A percentile compares a stretch with the other conserved stretches of the same genome.
phyloP scores from a whole-genome alignment of 2,113 vertebrate genomes.

The Melospiza georgiana region DNA sequence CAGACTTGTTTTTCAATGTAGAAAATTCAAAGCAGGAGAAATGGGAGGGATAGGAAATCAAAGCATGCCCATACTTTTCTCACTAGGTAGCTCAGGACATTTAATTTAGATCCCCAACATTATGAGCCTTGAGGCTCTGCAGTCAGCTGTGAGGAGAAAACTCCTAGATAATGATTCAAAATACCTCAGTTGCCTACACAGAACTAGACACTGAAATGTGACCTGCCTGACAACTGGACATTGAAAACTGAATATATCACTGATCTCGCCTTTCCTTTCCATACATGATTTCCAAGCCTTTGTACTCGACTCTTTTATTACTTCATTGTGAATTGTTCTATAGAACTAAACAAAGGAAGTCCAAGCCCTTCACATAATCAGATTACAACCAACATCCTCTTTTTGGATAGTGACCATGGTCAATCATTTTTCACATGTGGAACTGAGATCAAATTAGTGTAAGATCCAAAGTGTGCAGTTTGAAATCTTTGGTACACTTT shows the following conservation, averaged over 20 bases:
- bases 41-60: background rate
- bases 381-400: background rate
- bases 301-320: background rate
- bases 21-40: background rate
- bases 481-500: background rate
- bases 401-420: background rate
- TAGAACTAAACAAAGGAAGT: background rate
- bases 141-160: background rate
- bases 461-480: background rate
- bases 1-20: background rate
- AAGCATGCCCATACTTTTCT: background rate
- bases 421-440: background rate
- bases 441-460: background rate
- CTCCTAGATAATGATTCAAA: background rate
- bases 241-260: background rate
- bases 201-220: background rate
- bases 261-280: background rate
- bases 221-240: background rate
- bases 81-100: background rate
- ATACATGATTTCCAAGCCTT: background rate
- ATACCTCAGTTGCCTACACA: background rate
- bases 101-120: background rate
- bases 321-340: background rate
- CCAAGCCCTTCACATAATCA: background rate
- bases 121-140: background rate